Conservation (phyloP, 2,888 invertebrate genomes). For the Melangyna quadrimaculata region DNA sequence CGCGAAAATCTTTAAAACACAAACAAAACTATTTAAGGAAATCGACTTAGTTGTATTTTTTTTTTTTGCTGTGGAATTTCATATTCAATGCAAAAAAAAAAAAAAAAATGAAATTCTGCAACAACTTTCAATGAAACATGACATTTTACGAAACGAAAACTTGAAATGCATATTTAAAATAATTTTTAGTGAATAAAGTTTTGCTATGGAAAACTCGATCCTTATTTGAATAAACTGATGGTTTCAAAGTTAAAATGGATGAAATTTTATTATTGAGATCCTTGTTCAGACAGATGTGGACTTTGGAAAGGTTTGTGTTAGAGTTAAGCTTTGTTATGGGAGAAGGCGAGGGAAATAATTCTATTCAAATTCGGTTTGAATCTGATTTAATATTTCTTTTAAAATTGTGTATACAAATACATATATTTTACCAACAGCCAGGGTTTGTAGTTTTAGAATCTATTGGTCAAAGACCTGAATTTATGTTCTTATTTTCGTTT, state of each 20-base stretch:
- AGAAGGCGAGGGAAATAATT: background rate
- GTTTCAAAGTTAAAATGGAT: background rate
- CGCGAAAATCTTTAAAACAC: conserved; percentile 16
- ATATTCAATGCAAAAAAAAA: conserved; percentile 61
- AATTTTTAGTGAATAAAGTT: conserved; percentile 7
- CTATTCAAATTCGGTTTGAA: background rate
- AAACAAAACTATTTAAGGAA: conserved; percentile 36
- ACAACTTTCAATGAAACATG: conserved; percentile 57
- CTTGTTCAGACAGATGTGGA: conserved; percentile 2
- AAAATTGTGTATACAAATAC: too few relatives aligned
- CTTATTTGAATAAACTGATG: background rate
- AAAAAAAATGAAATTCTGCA: conserved; percentile 40
- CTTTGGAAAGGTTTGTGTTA: background rate
- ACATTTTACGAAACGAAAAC: conserved; percentile 37
- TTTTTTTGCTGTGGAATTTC: conserved; percentile 37
- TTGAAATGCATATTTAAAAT: conserved; percentile 39
- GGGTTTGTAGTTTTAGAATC: too few relatives aligned
- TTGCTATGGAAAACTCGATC: background rate
- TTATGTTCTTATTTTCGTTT: too few relatives aligned
- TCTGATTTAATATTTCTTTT: too few relatives aligned
- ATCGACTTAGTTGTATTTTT: conserved; percentile 43
- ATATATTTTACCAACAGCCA: too few relatives aligned
- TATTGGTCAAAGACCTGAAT: too few relatives aligned
- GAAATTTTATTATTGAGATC: background rate
- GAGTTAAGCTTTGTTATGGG: background rate